Evolutionary conservation across 2,888 invertebrate species (phyloP).

Genomic region (Lasioglossum leucozonium): DNA sequence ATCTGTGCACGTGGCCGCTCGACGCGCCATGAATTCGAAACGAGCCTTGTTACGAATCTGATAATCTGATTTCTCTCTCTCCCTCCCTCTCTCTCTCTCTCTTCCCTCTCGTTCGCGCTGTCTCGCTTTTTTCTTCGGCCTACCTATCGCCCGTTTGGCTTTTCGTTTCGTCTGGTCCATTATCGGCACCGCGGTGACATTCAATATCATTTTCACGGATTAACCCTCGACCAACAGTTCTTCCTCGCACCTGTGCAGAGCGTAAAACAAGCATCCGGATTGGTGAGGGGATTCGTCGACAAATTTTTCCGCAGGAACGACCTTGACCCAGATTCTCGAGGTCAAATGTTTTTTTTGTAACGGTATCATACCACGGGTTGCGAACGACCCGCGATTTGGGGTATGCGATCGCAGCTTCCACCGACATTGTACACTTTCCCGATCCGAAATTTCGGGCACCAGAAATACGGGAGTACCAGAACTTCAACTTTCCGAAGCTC

Average conservation of each 20-base stretch:
- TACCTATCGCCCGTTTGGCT: background rate
- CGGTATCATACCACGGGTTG: too few relatives aligned
- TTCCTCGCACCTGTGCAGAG: background rate
- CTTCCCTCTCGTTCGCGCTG: background rate
- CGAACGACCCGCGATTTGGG: too few relatives aligned
- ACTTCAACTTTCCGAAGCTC: too few relatives aligned
- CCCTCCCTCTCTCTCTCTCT: too few relatives aligned
- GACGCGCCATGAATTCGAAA: constrained; percentile 47
- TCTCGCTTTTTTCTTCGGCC: background rate
- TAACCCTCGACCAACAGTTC: background rate
- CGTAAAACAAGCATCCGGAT: too few relatives aligned
- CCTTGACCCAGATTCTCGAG: background rate
- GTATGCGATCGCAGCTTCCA: too few relatives aligned
- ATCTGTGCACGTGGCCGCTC: constrained; percentile 41
- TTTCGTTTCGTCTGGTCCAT: constrained; percentile 14
- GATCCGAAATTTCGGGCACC: too few relatives aligned
- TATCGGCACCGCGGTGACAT: background rate
- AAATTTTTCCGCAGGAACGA: background rate
- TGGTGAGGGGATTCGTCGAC: background rate
- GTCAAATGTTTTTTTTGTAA: background rate
- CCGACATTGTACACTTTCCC: too few relatives aligned
- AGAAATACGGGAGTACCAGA: too few relatives aligned
- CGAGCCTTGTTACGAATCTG: constrained; percentile 29
- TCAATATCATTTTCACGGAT: constrained; percentile 16
- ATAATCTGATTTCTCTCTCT: constrained; percentile 36